Evolutionary conservation across 2,888 invertebrate species (phyloP), one percentile per base, ranked within the genome.

Genomic region (Plagodis dolabraria): DNA sequence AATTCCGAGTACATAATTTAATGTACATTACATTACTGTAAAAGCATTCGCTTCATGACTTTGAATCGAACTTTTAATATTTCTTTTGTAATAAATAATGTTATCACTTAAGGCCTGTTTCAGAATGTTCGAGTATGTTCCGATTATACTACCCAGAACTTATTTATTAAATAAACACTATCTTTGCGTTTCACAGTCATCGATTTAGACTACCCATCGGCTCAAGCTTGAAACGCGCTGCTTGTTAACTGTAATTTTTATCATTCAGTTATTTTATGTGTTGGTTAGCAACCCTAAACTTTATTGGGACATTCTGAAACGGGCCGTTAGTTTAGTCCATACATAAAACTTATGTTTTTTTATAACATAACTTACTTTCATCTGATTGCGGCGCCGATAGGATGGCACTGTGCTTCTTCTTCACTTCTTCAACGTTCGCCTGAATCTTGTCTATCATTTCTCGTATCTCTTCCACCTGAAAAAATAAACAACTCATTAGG

Each of bases 371-470:
- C 97, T 97, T 93, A 98, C 98, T 99, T 94, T 99, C 99, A 94
- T 99, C 99, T 88, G 98, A 98, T 89, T 98, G 98, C 76, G 99
- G 99, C 78, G 99, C 99, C 82, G 99, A 99, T 82, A 99, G 94
- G 86, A 99, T 99, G 93, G 98, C 97, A 94, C 99, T 99, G 94
- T 99, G 99, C 95, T 99, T 99, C 95, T 99, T 99, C 96, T 99
- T 99, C 66, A 99, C 99, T 90, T 99, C 99, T 87, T 99, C 99
- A 73, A 99, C 99, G 95, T 99, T 99, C 82, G 97, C 96, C 92
- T 99, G 98, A 87, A 99, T 99, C 94, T 98, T 98, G 93, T 99
- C 99, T 94, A 99, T 99, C 98, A 99, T 99, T 93, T 98, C 98
- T 81, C 99, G 96, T 92, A 99, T 99, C 94, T 99, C 99, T 94